Conservation (phyloP, 1,140 invertebrate genomes). For the Camponotus pennsylvanicus region DNA sequence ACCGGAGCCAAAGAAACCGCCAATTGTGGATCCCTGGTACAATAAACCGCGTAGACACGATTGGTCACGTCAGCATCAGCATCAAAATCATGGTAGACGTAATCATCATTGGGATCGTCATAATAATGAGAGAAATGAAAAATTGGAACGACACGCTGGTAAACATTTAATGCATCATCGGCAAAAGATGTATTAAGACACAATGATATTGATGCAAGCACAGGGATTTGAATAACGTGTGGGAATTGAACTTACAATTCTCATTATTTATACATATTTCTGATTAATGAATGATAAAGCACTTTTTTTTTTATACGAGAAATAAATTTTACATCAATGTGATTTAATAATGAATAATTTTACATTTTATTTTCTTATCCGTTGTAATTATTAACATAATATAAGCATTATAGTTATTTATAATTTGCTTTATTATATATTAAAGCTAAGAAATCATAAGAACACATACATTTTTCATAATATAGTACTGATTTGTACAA, state of each 20-base stretch:
- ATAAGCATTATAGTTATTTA: background rate
- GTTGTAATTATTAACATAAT: too few species aligned
- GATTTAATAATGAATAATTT: background rate
- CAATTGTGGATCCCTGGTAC: slow-evolving; percentile 86
- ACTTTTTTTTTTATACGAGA: too few species aligned
- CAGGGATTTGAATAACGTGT: background rate
- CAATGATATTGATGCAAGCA: background rate
- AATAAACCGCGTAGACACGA: slow-evolving; percentile 75
- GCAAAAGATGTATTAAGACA: slow-evolving; percentile 38
- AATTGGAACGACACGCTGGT: slow-evolving; percentile 12
- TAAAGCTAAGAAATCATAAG: background rate
- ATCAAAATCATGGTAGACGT: slow-evolving; percentile 46
- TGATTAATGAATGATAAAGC: background rate
- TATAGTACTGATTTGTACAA: background rate
- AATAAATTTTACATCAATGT: too few species aligned
- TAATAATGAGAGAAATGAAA: slow-evolving; percentile 35
- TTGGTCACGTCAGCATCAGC: slow-evolving; percentile 75
- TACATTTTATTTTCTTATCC: background rate
- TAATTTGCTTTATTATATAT: slow-evolving; percentile 4
- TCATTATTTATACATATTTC: background rate
- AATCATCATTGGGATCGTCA: slow-evolving; percentile 60
- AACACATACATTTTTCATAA: background rate
- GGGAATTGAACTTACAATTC: background rate
- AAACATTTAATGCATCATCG: slow-evolving; percentile 39
- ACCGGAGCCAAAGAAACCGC: slow-evolving; percentile 81